phyloP scores from a whole-genome alignment of 2,888 invertebrate species.

The Cloeon dipterum region DNA sequence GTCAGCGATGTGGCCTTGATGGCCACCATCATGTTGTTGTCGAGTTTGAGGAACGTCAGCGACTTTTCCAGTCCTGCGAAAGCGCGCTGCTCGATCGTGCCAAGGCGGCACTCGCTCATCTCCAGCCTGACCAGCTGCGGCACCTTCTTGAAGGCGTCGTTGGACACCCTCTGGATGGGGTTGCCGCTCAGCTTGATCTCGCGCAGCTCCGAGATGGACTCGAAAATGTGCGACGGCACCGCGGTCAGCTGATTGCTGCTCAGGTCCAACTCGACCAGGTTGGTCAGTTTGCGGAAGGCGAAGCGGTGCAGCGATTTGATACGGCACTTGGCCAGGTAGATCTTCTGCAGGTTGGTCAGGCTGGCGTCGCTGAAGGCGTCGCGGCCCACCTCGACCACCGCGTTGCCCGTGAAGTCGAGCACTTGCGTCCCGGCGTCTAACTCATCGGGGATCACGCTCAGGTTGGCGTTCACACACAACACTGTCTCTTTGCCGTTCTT shows the following conservation, averaged over 20 bases:
- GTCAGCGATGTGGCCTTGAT: constrained; percentile 36
- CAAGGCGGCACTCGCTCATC: constrained; percentile 45
- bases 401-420: constrained; percentile 53
- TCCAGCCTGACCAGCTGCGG: constrained; percentile 48
- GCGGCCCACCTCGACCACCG: constrained; percentile 36
- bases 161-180: constrained; percentile 41
- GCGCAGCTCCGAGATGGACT: constrained; percentile 45
- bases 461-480: constrained; percentile 50
- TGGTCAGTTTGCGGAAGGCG: constrained; percentile 54
- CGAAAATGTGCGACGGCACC: constrained; percentile 50
- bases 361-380: constrained; percentile 53
- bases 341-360: constrained; percentile 56
- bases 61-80: constrained; percentile 48
- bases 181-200: constrained; percentile 53
- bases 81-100: constrained; percentile 39
- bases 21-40: constrained; percentile 45
- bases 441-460: constrained; percentile 45
- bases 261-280: constrained; percentile 59
- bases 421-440: constrained; percentile 56
- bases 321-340: constrained; percentile 47
- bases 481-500: constrained; percentile 70
- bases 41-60: constrained; percentile 53
- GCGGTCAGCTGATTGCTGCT: constrained; percentile 42
- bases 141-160: constrained; percentile 34
- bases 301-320: constrained; percentile 42